phyloP scores from a whole-genome alignment of 2,797 vertebrate genomes.

The Semaprochilodus insignis region DNA sequence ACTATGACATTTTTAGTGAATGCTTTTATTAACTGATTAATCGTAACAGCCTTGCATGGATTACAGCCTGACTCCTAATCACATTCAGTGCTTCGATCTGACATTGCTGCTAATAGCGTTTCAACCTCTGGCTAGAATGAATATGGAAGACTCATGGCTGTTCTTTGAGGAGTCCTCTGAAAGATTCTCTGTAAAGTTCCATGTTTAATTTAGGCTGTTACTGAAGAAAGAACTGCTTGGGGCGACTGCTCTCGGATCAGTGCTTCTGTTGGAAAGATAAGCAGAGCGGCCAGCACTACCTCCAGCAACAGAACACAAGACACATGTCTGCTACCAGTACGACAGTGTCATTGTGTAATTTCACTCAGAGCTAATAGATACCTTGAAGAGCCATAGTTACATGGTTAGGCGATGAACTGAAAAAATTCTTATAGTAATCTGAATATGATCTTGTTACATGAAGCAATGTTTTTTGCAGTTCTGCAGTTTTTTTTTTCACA shows the following conservation, averaged over 20 bases:
- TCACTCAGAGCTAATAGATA: conserved; percentile 4
- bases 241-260: conserved; percentile 64
- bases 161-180: not conserved
- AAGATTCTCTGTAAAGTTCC: conserved; percentile 42
- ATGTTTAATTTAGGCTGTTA: conserved; percentile 71
- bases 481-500: not conserved
- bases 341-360: conserved; percentile 3
- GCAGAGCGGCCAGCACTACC: conserved; percentile 19
- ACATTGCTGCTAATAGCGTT: too few species aligned
- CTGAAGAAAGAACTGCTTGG: conserved; percentile 66
- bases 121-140: not conserved
- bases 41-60: too few species aligned
- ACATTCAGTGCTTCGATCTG: too few species aligned
- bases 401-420: not conserved
- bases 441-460: not conserved
- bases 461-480: not conserved
- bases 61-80: too few species aligned
- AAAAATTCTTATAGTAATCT: not conserved
- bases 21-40: too few species aligned
- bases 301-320: conserved; percentile 30
- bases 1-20: too few species aligned
- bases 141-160: conserved; percentile 16
- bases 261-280: conserved; percentile 50
- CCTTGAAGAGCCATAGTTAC: not conserved
- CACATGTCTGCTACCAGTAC: conserved; percentile 26